Base-by-base conservation (phyloP, 2,888 invertebrate species). In the Stenoptilia bipunctidactyla region DNA sequence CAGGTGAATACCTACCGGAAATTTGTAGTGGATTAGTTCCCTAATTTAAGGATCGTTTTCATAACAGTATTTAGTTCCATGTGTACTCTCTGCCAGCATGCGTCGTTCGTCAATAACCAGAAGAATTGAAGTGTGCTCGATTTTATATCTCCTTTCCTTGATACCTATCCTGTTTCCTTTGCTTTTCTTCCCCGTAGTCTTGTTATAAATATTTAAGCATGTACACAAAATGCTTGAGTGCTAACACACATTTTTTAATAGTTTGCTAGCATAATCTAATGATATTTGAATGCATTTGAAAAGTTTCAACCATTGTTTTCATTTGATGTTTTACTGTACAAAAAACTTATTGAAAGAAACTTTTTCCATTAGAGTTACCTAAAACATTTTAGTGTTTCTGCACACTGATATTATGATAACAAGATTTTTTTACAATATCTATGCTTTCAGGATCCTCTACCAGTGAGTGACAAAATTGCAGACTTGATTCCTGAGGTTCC, bases 1-100 rank as follows among this genome's bases (percentile, higher is more conserved):
- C 82, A 83, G 82, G 82, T 83, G 80, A 80, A 65, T 79, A 79
- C 68, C 59, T 8, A 66, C 48, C 64, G 67, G 69, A 70, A 66
- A 66, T 66, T 69, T 59, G 80, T 80, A 80, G 80, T 74, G 68
- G 76, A 69, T 64, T 77, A 75, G 74, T 66, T 55, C 62, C 61
- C 58, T 70, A 65, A 58, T 63, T 48, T 67, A 65, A 56, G 56
- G 63, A 65, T 53, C 58, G 58, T 64, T 64, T 66, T 61, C 58
- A 61, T 70, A 69, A 70, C 68, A 61, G 66, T 71, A 66, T 65
- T 64, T 76, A 76, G 74, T 70, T 70, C 62, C 62, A 69, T 77
- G 70, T 74, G 70, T 71, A 74, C n/a, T 68, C 51, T 66, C 60
- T 64, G 59, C 61, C 68, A 71, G 80, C 80, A 79, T 80, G 80